Percentiles rank a stretch among this genome's conserved stretches.
phyloP scores from a whole-genome alignment of 2,113 vertebrate species.

The Poeciliopsis occidentalis region DNA sequence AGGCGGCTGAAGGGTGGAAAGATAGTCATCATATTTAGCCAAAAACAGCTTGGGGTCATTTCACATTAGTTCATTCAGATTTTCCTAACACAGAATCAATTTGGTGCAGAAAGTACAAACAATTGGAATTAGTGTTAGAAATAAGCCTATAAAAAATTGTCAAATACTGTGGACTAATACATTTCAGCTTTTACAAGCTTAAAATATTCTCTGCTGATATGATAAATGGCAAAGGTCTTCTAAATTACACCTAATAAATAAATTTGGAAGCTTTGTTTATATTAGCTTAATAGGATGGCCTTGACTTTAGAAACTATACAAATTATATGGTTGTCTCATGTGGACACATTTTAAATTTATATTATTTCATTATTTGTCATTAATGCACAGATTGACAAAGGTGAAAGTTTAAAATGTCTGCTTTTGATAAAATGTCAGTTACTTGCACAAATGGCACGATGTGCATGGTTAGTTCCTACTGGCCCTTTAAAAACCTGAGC shows the following conservation, averaged over 20 bases:
- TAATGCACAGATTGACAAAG: too few species aligned
- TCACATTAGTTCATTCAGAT: not conserved
- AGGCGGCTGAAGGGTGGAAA: not conserved
- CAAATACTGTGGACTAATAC: not conserved
- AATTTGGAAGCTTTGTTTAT: not conserved
- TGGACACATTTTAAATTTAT: too few species aligned
- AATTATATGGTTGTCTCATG: too few species aligned
- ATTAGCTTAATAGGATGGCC: not conserved
- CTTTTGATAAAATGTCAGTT: too few species aligned
- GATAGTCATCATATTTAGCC: not conserved
- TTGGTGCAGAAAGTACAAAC: too few species aligned
- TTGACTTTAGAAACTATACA: too few species aligned
- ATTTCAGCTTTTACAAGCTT: not conserved
- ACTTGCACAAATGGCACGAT: too few species aligned
- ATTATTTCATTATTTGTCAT: too few species aligned
- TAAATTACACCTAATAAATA: not conserved
- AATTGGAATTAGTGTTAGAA: not conserved
- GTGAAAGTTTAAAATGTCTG: too few species aligned
- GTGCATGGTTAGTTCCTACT: too few species aligned
- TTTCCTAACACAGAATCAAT: not conserved
- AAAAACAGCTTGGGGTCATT: not conserved
- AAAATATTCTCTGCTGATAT: not conserved
- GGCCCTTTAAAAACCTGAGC: too few species aligned
- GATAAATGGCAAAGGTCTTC: not conserved
- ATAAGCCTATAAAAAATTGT: not conserved